Evolutionary conservation across 2,797 vertebrate species (phyloP).

Genomic region (Cottoperca gobio): DNA sequence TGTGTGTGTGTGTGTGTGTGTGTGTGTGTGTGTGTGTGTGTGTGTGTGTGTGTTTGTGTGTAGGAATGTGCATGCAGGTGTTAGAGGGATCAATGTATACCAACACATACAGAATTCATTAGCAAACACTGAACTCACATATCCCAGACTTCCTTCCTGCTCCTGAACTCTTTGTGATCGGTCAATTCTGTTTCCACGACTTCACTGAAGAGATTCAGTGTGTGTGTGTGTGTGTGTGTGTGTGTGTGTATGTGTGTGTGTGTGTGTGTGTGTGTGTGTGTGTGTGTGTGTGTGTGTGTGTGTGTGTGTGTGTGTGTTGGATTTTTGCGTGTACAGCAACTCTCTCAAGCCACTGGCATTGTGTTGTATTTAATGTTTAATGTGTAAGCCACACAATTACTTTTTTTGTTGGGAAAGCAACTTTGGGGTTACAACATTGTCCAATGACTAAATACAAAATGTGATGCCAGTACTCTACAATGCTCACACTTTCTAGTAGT

Average conservation of each 20-base stretch:
- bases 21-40: conserved; percentile 21
- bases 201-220: conserved; percentile 24
- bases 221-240: conserved; percentile 16
- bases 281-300: conserved; percentile 5
- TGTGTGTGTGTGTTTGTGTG: conserved; percentile 15
- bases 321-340: conserved; percentile 44
- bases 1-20: conserved; percentile 16
- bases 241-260: not conserved
- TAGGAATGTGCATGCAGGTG: conserved; percentile 37
- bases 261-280: conserved; percentile 4
- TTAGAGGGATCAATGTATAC: conserved; percentile 34
- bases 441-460: conserved; percentile 8
- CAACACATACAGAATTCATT: conserved; percentile 43
- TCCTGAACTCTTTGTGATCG: conserved; percentile 51
- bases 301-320: not conserved
- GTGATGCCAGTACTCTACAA: not conserved
- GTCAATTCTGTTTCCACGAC: conserved; percentile 47
- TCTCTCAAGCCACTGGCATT: conserved; percentile 44
- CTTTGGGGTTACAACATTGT: not conserved
- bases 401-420: conserved; percentile 36
- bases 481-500: not conserved
- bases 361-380: conserved; percentile 47
- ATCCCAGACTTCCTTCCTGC: conserved; percentile 42
- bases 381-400: conserved; percentile 29
- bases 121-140: conserved; percentile 41